Evolutionary conservation across 2,888 invertebrate genomes (phyloP).

Genomic region (Lycophotia porphyrea): DNA sequence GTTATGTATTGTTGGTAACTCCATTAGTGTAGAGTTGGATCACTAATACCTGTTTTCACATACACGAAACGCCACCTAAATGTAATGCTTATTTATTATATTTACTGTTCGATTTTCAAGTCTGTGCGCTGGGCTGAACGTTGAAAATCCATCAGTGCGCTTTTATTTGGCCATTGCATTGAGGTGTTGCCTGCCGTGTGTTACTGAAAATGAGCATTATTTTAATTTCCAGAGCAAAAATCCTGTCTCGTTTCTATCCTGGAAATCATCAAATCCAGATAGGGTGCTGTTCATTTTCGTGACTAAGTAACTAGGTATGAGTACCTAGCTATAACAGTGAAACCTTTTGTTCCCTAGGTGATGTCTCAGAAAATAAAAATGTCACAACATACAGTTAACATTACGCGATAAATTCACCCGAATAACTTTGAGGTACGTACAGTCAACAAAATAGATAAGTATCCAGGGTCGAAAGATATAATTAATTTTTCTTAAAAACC

Average conservation of each 20-base stretch:
- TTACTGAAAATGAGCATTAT: background rate
- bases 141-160: background rate
- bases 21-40: background rate
- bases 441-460: too few relatives aligned
- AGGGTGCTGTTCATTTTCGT: background rate
- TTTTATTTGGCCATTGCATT: background rate
- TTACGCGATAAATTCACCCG: slow-evolving; percentile 30
- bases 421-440: slow-evolving; percentile 43
- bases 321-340: background rate
- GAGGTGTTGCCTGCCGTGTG: background rate
- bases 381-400: slow-evolving; percentile 14
- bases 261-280: background rate
- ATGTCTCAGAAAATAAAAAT: slow-evolving; percentile 29
- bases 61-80: background rate
- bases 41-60: background rate
- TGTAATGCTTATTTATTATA: background rate
- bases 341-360: background rate
- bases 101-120: background rate
- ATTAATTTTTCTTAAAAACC: too few relatives aligned
- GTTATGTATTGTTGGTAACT: background rate
- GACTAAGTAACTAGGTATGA: background rate
- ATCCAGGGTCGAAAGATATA: too few relatives aligned
- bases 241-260: background rate
- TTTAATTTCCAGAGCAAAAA: background rate
- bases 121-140: background rate